Conservation (phyloP, 1,140 invertebrate species). For the Cotesia typhae region DNA sequence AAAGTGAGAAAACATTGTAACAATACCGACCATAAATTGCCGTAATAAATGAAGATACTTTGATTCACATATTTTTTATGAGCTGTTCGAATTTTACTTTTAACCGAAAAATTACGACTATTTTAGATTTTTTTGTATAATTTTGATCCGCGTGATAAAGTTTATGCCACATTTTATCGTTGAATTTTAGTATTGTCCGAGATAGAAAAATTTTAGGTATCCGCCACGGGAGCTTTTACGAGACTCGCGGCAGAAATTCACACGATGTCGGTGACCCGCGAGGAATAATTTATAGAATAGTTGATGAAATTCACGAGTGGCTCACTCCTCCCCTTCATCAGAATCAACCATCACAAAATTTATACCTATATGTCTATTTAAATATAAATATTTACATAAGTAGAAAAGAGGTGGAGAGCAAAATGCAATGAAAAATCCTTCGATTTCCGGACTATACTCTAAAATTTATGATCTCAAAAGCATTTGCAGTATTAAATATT, state of each 20-base stretch:
- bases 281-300: conserved; percentile 36
- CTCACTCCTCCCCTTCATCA: conserved; percentile 8
- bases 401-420: not conserved
- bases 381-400: not conserved
- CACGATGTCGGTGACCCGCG: conserved; percentile 32
- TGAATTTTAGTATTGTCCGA: conserved; percentile 6
- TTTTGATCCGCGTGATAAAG: not conserved
- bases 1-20: conserved; percentile 8
- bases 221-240: conserved; percentile 1
- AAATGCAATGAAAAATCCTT: conserved; percentile 25
- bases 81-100: too few relatives aligned
- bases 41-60: too few relatives aligned
- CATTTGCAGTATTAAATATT: not conserved
- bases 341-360: conserved; percentile 4
- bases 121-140: too few relatives aligned
- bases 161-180: conserved; percentile 1
- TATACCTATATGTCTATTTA: conserved; percentile 8
- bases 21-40: not conserved
- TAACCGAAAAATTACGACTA: too few relatives aligned
- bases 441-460: conserved; percentile 20
- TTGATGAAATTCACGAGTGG: conserved; percentile 19
- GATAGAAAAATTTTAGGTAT: conserved; percentile 16
- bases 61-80: too few relatives aligned
- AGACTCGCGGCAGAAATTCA: conserved; percentile 12
- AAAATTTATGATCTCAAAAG: conserved; percentile 35